Base-by-base conservation (phyloP, 2,113 vertebrate genomes). In the Rhizomys pruinosus region DNA sequence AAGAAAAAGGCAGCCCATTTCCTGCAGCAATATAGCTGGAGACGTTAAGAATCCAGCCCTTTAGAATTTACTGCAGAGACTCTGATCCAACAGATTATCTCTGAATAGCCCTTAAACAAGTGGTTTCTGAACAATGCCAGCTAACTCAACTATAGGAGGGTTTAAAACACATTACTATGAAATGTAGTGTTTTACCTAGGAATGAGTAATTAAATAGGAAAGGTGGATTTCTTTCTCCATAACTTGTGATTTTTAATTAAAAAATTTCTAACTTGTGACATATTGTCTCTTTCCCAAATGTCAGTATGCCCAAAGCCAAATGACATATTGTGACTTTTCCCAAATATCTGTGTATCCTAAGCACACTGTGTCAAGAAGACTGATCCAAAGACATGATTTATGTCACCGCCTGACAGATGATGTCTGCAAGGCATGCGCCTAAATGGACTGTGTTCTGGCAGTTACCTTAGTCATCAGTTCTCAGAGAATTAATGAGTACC, bases 401-500 rank as follows among this genome's bases (percentile, higher is more conserved):
- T 95, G 61, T 69, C 88, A 22, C 89, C 90, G 11, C 17, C 59
- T 95, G 80, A 97, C 74, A 32, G 86, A 12, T 34, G 93, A 87
- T 72, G 44, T 72, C 95, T 93, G 77, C 84, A 84, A 93, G 96
- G 39, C 74, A 63, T 1, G 42, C 59, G 2, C 94, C 91, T 93
- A 93, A 93, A 79, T 79, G 89, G 72, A 64, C 89, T 96, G 63
- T 10, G 3, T 42, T 96, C 92, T 5, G 7, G 44, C 90, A 92
- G 72, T 94, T 92, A 76, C 84, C 94, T 96, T 55, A 77, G 90
- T 96, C 95, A 97, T 97, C 84, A 82, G 57, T 95, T 96, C 96
- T 96, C 59, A 23, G 42, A 94, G 96, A 97, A 95, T 90, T 94
- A 94, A 94, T 89, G 95, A 95, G 92, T 86, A 47, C 96, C 87